Base-by-base conservation (phyloP, 1,140 invertebrate genomes). In the Drosophila asahinai region DNA sequence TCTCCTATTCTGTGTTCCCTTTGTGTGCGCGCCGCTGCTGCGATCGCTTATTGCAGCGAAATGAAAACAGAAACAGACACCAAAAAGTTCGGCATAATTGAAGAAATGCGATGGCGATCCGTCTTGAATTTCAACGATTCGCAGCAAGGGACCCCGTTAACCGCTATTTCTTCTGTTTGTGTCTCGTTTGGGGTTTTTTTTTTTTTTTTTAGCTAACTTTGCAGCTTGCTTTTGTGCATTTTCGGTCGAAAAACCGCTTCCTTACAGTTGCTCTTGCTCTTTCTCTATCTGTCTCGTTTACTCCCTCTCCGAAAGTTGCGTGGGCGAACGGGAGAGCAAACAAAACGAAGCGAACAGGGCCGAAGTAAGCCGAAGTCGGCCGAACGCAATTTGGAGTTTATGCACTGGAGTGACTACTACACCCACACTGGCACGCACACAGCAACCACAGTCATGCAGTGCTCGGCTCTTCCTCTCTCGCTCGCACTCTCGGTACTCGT, bases 291-390 rank as follows among this genome's bases (percentile, higher is more conserved):
- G 42, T 63, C 71, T 52, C 17, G 65, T 49, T 48, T 47, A 48
- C 45, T 58, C 54, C 55, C 60, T 64, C 27, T 38, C 27, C 11
- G 51, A 22, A 57, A 57, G 54, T 63, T 36, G 84, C 84, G 84
- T 87, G 87, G 84, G 84, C 68, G 77, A 83, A 62, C 58, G 68
- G 64, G 59, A 70, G 65, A 58, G 45, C 62, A 47, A 67, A 36
- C 51, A 42, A 42, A 64, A 79, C 36, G 33, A 73, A 64, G 52
- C 77, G 47, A 68, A 22, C 45, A 42, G 33, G n/a, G 54, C 33
- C 54, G 54, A 57, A 36, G 33, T 33, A 11, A 48, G 14, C 57
- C 59, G 59, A 61, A 61, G 51, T 36, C 11, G 17, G 3, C 52
- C 48, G 61, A 63, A 67, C 66, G 48, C 36, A 67, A 45, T 71